Evolutionary conservation across 53 echinoderm and acorn worm species (phyloP), one percentile per base, ranked within the genome.

Genomic region (Zoroaster sp.): DNA sequence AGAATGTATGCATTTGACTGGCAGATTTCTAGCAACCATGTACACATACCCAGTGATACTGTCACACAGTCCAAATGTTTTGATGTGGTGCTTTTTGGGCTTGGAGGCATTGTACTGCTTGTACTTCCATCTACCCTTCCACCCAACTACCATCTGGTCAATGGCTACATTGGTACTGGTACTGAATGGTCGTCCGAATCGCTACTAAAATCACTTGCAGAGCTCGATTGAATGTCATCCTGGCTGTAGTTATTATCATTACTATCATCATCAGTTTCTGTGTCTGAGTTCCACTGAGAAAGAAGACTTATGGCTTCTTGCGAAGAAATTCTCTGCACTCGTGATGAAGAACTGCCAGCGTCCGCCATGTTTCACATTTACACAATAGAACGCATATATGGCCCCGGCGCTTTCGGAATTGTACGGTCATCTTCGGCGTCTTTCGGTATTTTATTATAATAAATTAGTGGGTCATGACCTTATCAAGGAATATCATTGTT

Each of bases 141-240:
- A 88, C 32, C 88, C 78, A 69, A 88, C 78, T 28, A 88, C 88
- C 88, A 88, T 88, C 46, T 88, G 78, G 36, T 88, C 88, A 42
- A 88, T 66, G 12, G 76, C 17, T 66, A 88, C 35, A 63, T 88
- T 38, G 35, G 28, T 47, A 17, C 4, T 47, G 47, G 47, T 11
- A 11, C 47, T 2, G 15, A 1, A 47, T 47, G 11, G 47, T 47
- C 47, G 47, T 47, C 47, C 4, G 47, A 47, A 47, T 47, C 47
- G 4, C 47, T 47, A 47, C 47, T 47, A 47, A n/a, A n/a, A n/a
- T n/a, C n/a, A n/a, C n/a, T n/a, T n/a, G 3, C 47, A 47, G 47
- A 47, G 47, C 47, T 4, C 15, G 47, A 47, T 47, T 47, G 47
- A 47, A 1, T 3, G 47, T 47, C 47, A 4, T 47, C 4, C 4